Percentiles rank a stretch among this genome's conserved stretches.
Conservation (phyloP, 2,797 vertebrate genomes). For the Microctenopoma stevenorrisi region DNA sequence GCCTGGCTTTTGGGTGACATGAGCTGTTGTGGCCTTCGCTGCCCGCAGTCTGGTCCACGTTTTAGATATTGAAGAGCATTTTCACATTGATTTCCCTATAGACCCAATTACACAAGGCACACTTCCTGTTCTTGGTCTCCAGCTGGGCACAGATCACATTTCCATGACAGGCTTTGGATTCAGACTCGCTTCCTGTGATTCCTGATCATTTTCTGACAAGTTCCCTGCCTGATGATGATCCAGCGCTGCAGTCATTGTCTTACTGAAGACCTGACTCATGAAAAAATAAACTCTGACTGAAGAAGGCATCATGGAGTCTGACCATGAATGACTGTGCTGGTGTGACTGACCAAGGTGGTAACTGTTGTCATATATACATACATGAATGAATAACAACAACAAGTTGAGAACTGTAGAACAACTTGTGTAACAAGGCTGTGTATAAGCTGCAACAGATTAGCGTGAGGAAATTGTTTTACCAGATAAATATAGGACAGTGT, state of each 20-base stretch:
- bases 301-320: conserved; percentile 12
- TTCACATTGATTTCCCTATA: conserved; percentile 71
- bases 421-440: not conserved
- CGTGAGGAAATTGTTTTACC: not conserved
- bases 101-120: conserved; percentile 70
- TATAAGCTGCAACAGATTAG: not conserved
- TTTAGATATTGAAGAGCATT: conserved; percentile 57
- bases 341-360: conserved; percentile 12
- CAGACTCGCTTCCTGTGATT: conserved; percentile 39
- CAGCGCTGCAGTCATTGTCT: conserved; percentile 2
- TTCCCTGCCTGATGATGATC: conserved; percentile 15
- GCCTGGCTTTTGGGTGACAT: conserved; percentile 44
- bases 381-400: too few relatives aligned
- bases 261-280: conserved; percentile 1
- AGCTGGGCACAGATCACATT: conserved; percentile 53
- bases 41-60: conserved; percentile 60
- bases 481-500: conserved; percentile 2
- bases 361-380: too few relatives aligned
- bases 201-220: conserved; percentile 51
- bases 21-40: conserved; percentile 57
- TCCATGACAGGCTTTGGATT: conserved; percentile 33
- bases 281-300: not conserved
- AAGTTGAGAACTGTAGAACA: not conserved
- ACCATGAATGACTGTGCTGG: conserved; percentile 13
- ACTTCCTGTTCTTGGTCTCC: conserved; percentile 48